Base-by-base conservation (phyloP, 2,113 vertebrate genomes). In the Ceyx margarethae region DNA sequence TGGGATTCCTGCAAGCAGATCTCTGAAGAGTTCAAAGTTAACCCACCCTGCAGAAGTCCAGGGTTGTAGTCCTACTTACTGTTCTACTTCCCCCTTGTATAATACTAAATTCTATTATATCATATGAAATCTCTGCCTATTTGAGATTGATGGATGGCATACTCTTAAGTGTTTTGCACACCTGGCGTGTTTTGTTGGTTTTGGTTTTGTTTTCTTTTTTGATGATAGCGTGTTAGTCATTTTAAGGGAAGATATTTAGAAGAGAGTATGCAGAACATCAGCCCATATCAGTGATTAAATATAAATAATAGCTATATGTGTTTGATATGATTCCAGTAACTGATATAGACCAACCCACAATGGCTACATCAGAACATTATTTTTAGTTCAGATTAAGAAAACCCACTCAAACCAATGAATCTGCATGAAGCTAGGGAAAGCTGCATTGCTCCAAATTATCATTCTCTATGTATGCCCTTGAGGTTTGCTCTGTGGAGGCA, bases 311-410 rank as follows among this genome's bases (percentile, higher is more conserved):
- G 69, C 62, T 66, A 4, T 3, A 64, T 14, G 14, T 5, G 28
- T 90, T 94, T 91, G 69, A 95, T 95, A 77, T n/a, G n/a, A 65
- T 76, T 84, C 89, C 85, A 94, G 83, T 73, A 92, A 73, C 1
- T 48, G 46, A 15, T 53, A 65, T 15, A 3, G 1, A 92, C 50
- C 66, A 88, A 81, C 58, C 42, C 67, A 84, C 42, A 20, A 50
- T 3, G 11, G 61, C 69, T 68, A 77, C 46, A 68, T 56, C 25
- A 64, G 43, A 83, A 10, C 48, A 84, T 64, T 78, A 83, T 81
- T 90, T 91, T 93, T 83, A 94, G 83, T 69, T 91, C 58, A 62
- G 81, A 90, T 79, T 72, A 87, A 91, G 83, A 91, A 87, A 87
- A 68, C 54, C 46, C 46, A 87, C 66, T 81, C 64, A 67, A 1